Conservation (phyloP, 2,888 invertebrate species). For the Ernsta delagoae region DNA sequence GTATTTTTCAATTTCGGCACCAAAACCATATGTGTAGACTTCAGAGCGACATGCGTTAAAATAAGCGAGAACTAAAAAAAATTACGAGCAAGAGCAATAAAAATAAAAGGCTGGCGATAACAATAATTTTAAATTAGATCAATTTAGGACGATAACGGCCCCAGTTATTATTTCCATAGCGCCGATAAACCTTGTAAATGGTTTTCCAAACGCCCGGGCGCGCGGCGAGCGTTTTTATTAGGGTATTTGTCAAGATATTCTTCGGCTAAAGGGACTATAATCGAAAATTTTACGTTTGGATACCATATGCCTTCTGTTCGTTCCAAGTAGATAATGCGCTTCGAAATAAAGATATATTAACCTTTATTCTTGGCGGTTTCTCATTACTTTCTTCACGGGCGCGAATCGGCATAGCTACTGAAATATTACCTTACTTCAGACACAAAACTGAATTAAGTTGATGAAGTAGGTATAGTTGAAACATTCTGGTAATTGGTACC, state of each 20-base stretch:
- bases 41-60: background rate
- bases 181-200: constrained; percentile 83
- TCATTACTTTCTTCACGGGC: constrained; percentile 15
- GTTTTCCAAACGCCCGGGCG: constrained; percentile 81
- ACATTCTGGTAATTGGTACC: background rate
- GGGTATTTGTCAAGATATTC: constrained; percentile 83
- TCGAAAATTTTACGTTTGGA: constrained; percentile 79
- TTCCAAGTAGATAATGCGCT: constrained; percentile 25
- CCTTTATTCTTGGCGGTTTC: constrained; percentile 24
- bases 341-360: constrained; percentile 31
- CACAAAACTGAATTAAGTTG: constrained; percentile 53
- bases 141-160: constrained; percentile 82
- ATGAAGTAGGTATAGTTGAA: too few relatives aligned
- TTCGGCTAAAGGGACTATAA: constrained; percentile 72
- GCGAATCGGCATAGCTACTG: constrained; percentile 10
- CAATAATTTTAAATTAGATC: constrained; percentile 84
- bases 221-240: constrained; percentile 79
- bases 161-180: constrained; percentile 83
- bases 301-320: constrained; percentile 62
- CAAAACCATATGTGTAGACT: too few relatives aligned
- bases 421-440: background rate
- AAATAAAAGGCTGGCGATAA: constrained; percentile 80
- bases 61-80: constrained; percentile 49
- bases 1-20: too few relatives aligned
- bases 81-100: constrained; percentile 74